Evolutionary conservation across 2,888 invertebrate genomes (phyloP), one percentile per base, ranked within the genome.

Genomic region (Hemithea aestivaria): DNA sequence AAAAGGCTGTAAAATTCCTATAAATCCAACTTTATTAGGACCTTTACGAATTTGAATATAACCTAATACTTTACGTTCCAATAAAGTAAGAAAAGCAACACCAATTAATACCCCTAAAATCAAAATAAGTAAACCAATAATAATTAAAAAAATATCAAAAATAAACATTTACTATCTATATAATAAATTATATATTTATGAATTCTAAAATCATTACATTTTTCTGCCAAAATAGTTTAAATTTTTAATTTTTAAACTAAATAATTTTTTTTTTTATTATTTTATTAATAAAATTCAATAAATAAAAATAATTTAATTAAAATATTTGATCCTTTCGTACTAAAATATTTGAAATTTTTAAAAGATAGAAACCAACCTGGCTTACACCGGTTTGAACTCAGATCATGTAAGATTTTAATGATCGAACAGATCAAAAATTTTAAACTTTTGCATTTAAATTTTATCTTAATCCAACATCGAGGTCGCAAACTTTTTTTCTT

Each of bases 281-380:
- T 10, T 29, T 12, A 23, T 40, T 62, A 63, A 53, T 69, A 73
- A 80, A 62, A 79, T 70, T 72, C 68, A 35, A 12, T 3, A 12
- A 11, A 64, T 70, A 59, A 62, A 77, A 75, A 78, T 87, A 80
- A 80, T 87, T 69, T 87, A 80, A 89, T 88, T 85, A 66, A 65
- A 78, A 89, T 89, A 88, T 78, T 81, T 81, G 81, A 88, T 93
- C 92, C 92, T 93, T 93, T 93, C 92, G 92, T 93, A 93, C 92
- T 92, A 91, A 90, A 89, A 89, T 87, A 88, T 88, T 71, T 65
- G 58, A 64, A 45, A 53, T 70, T 48, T n/a, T 73, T 77, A 89
- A 90, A 90, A 91, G 91, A 93, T 93, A 93, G 91, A 93, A 93
- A 91, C 93, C 92, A 90, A 93, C 92, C 93, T 93, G 93, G 92